These are phyloP conservation scores for Siphamia tubifer DNA, from an alignment of 2,113 vertebrate genomes.

Conservation along the genomic window DNA sequence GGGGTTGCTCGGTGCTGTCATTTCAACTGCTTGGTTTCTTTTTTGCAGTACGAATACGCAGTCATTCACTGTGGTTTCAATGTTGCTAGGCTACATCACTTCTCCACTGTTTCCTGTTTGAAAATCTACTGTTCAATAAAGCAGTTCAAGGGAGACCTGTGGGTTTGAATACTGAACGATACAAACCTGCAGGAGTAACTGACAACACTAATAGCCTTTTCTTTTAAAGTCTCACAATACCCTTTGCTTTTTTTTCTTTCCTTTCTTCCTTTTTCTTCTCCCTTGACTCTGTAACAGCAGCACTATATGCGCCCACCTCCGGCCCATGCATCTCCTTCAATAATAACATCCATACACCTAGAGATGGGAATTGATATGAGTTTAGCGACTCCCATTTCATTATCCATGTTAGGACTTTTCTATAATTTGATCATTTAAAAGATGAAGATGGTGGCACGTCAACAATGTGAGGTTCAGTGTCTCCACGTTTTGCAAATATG, in stretches of 20 bases:
- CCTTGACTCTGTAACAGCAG: not conserved
- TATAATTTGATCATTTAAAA: no score
- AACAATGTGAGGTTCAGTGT: no score
- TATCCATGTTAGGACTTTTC: no score
- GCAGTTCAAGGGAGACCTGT: slow-evolving; percentile 73
- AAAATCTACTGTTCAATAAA: slow-evolving; percentile 77
- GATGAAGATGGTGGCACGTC: no score
- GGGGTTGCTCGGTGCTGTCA: slow-evolving; percentile 63
- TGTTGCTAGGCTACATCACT: slow-evolving; percentile 81
- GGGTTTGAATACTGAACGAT: slow-evolving; percentile 75
- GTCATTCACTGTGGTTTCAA: slow-evolving; percentile 66
- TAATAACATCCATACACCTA: slow-evolving; percentile 9
- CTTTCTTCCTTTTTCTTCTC: no score
- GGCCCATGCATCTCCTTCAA: not conserved
- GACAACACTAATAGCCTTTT: slow-evolving; percentile 58
- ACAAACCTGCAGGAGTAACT: slow-evolving; percentile 59
- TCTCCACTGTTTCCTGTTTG: slow-evolving; percentile 62
- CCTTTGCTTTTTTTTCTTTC: no score
- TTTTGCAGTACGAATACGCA: slow-evolving; percentile 60
- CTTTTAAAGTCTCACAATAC: slow-evolving; percentile 28
- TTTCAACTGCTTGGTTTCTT: slow-evolving; percentile 53
- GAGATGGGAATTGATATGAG: no score
- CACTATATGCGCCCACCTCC: not conserved
- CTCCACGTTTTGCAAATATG: no score
- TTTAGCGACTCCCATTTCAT: no score